Base-by-base conservation (phyloP, 2,113 vertebrate species). In the Pseudorhombus dupliciocellatus region DNA sequence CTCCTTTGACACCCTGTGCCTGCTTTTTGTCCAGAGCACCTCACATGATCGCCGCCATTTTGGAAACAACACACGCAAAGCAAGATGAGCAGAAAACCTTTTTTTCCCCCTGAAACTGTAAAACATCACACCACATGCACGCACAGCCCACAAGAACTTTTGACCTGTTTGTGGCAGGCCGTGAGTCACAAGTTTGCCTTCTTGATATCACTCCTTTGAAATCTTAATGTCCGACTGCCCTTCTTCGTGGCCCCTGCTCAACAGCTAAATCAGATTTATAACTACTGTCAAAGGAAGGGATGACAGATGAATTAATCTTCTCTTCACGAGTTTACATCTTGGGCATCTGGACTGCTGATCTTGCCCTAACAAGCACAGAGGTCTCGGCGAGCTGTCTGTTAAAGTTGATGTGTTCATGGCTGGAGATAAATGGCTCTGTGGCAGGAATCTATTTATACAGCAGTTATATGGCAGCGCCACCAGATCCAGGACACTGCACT, bases 251-350 rank as follows among this genome's bases (percentile, higher is more conserved):
- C 87, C 92, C 90, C 89, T 84, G 89, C 90, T 93, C 88, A 89
- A 74, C 85, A 90, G 91, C 89, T 91, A 95, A 96, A 96, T 95
- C 94, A 94, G 93, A 95, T 97, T 96, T 96, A 95, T 92, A 94
- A 93, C 95, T 93, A 92, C 94, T 95, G 94, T 94, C 95, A 96
- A 91, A 96, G 91, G 86, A 90, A 1, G 90, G 91, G 91, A 94
- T 94, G 95, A 95, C 94, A 95, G 92, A 93, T 89, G 93, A 94
- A 96, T 96, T 95, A 93, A 96, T 96, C 94, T 95, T 94, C 88
- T 91, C 91, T 93, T 95, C 95, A 94, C 88, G 84, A 94, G 93
- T 95, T 94, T 95, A 95, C 94, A 94, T 95, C 88, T 63, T 66
- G 89, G 93, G 94, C 94, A 95, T 95, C 93, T 94, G 94, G 93